These are phyloP conservation scores for Empis stercorea DNA, from an alignment of 2,888 invertebrate genomes.

Conservation along the genomic window DNA sequence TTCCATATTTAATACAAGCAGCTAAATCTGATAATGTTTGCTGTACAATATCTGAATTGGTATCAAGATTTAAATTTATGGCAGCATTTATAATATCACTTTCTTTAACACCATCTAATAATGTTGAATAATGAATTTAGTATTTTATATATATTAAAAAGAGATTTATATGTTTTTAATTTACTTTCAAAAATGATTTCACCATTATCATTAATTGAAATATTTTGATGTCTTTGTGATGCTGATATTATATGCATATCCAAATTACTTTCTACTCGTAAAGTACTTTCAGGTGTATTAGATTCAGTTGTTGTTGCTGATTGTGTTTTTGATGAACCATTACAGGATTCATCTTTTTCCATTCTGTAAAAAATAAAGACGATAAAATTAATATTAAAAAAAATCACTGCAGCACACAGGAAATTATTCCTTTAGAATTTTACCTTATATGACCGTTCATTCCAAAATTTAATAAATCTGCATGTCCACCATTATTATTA, in stretches of 20 bases:
- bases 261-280: slow-evolving; percentile 11
- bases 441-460: slow-evolving; percentile 46
- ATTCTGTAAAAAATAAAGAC: slow-evolving; percentile 12
- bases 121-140: background rate
- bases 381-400: background rate
- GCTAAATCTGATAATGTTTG: slow-evolving; percentile 37
- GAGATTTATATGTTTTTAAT: slow-evolving; percentile 15
- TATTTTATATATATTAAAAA: background rate
- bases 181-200: slow-evolving; percentile 46
- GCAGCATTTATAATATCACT: slow-evolving; percentile 38
- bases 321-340: slow-evolving; percentile 37
- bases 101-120: slow-evolving; percentile 28
- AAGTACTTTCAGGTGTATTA: slow-evolving; percentile 37
- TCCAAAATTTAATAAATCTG: slow-evolving; percentile 38
- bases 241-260: slow-evolving; percentile 22
- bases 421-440: background rate
- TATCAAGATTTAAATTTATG: slow-evolving; percentile 28
- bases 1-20: slow-evolving; percentile 38
- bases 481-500: background rate
- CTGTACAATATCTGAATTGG: slow-evolving; percentile 27
- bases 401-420: background rate
- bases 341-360: slow-evolving; percentile 30
- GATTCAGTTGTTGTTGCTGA: slow-evolving; percentile 39
- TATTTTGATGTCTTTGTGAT: slow-evolving; percentile 36
- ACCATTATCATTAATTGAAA: slow-evolving; percentile 43